Evolutionary conservation across 2,888 invertebrate species (phyloP).

Genomic region (Oligia latruncula): DNA sequence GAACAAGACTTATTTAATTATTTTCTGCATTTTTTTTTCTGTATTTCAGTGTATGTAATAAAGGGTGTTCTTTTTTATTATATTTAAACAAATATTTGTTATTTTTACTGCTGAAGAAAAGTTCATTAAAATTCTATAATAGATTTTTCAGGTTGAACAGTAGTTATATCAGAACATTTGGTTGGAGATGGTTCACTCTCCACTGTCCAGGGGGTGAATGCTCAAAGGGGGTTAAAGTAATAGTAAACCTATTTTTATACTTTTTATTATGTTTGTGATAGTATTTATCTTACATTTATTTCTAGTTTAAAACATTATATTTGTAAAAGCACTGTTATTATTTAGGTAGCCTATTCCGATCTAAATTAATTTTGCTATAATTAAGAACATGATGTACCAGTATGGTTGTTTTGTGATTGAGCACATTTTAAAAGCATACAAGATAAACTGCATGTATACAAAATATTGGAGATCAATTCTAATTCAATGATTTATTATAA

Average conservation of each 20-base stretch:
- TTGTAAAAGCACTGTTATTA: constrained; percentile 4
- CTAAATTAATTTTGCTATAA: constrained; percentile 5
- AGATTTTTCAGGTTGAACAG: background rate
- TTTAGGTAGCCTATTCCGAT: background rate
- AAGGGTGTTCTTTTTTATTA: background rate
- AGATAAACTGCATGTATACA: constrained; percentile 24
- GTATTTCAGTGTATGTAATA: background rate
- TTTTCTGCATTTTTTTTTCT: too few relatives aligned
- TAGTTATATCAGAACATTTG: background rate
- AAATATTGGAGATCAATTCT: constrained; percentile 46
- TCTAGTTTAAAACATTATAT: background rate
- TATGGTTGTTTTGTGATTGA: background rate
- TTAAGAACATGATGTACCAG: background rate
- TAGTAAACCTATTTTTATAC: constrained; percentile 25
- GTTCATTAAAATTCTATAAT: background rate
- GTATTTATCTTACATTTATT: background rate
- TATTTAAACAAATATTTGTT: background rate
- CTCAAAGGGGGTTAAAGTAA: constrained; percentile 9
- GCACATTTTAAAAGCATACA: constrained; percentile 7
- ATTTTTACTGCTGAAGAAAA: background rate
- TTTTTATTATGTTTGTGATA: constrained; percentile 1
- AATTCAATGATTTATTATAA: constrained; percentile 34
- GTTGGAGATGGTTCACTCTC: background rate
- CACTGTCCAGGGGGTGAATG: constrained; percentile 32
- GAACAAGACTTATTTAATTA: background rate